Evolutionary conservation across 1,140 invertebrate species (phyloP).

Genomic region (Fopius arisanus): DNA sequence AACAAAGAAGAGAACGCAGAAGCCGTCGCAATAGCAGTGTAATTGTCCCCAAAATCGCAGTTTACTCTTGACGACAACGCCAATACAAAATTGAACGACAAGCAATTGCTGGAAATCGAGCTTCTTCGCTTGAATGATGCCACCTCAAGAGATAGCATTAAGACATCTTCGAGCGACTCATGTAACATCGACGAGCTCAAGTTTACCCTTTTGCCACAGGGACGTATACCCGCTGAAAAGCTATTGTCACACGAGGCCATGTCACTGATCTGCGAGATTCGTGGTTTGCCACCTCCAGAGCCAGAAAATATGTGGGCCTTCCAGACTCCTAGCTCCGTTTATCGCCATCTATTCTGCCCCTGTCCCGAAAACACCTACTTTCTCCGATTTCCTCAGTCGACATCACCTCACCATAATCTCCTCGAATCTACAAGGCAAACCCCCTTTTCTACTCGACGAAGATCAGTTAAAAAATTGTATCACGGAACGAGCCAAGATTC

Average conservation of each 20-base stretch:
- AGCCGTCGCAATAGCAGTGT: too few relatives aligned
- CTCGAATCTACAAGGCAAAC: neutral
- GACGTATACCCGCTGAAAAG: neutral
- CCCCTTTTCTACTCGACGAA: neutral
- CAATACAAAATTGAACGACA: too few relatives aligned
- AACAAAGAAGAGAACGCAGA: too few relatives aligned
- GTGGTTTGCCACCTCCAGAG: neutral
- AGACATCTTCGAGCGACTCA: neutral
- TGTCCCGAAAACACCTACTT: neutral
- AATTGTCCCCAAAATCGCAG: too few relatives aligned
- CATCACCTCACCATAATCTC: neutral
- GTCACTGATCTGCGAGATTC: neutral
- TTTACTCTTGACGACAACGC: too few relatives aligned
- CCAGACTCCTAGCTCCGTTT: neutral
- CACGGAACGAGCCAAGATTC: constrained; percentile 4
- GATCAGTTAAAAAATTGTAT: constrained; percentile 2
- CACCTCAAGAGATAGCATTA: neutral
- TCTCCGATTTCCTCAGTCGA: neutral
- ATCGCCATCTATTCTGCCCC: neutral
- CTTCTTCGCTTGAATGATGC: neutral
- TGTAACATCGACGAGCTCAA: neutral
- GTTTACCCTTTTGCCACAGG: neutral
- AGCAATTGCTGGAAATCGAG: too few relatives aligned
- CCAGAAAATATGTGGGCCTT: neutral
- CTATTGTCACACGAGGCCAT: neutral